These are phyloP conservation scores for Drosophila anceps DNA, from an alignment of 2,888 invertebrate genomes.

Conservation along the genomic window DNA sequence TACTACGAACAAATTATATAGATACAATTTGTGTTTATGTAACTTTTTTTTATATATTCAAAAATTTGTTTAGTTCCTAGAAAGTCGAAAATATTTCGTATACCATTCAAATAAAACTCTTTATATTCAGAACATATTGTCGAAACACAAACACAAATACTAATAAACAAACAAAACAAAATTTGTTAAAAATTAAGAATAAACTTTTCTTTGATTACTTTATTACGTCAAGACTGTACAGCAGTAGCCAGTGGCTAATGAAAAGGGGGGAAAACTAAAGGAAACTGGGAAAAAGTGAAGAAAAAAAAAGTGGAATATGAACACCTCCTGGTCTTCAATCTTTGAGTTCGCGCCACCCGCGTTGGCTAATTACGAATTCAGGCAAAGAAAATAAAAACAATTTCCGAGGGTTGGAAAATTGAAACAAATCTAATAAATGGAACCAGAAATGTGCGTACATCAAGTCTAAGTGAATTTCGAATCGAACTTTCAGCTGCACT, in stretches of 20 bases:
- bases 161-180: neutral
- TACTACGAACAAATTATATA: no score
- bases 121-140: neutral
- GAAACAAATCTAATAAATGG: slow-evolving; percentile 83
- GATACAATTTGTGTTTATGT: no score
- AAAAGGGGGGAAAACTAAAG: neutral
- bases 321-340: slow-evolving; percentile 34
- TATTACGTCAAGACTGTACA: slow-evolving; percentile 15
- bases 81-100: neutral
- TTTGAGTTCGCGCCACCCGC: slow-evolving; percentile 23
- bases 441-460: slow-evolving; percentile 81
- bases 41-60: no score
- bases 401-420: slow-evolving; percentile 64
- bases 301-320: slow-evolving; percentile 9
- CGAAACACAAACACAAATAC: neutral
- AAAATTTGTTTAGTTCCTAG: no score
- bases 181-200: neutral
- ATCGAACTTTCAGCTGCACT: slow-evolving; percentile 72
- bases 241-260: neutral
- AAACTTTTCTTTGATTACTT: slow-evolving; percentile 11
- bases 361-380: slow-evolving; percentile 73
- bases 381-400: slow-evolving; percentile 57
- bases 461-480: slow-evolving; percentile 72
- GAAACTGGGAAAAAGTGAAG: slow-evolving; percentile 4
- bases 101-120: neutral